A percentile compares a stretch with the other conserved stretches of the same genome.
Conservation (phyloP, 1,140 invertebrate species). For the Hormaphis cornu region DNA sequence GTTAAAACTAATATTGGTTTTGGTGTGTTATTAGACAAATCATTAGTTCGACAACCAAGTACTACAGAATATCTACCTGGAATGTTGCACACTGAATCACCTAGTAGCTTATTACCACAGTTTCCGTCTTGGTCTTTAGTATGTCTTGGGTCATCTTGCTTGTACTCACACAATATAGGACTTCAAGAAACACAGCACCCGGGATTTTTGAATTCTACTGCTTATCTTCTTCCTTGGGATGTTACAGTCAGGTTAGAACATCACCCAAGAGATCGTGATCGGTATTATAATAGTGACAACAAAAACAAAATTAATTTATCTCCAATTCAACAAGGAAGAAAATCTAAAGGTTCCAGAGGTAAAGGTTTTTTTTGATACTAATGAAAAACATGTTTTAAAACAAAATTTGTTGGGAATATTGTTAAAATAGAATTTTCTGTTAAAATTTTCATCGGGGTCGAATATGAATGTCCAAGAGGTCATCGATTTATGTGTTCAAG, state of each 20-base stretch:
- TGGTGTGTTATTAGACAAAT: conserved; percentile 48
- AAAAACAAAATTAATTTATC: conserved; percentile 26
- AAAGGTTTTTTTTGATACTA: too few species aligned
- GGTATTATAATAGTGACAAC: conserved; percentile 33
- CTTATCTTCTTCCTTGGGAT: conserved; percentile 92
- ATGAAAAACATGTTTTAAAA: not conserved
- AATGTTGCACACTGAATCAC: conserved; percentile 75
- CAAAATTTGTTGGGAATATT: not conserved
- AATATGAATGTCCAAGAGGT: conserved; percentile 92
- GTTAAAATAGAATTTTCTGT: conserved; percentile 57
- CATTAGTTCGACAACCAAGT: conserved; percentile 60
- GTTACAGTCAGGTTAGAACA: conserved; percentile 55
- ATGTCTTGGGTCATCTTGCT: conserved; percentile 77
- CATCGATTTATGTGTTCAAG: conserved; percentile 90
- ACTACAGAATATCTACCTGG: conserved; percentile 83
- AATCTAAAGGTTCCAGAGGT: conserved; percentile 29
- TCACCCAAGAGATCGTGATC: conserved; percentile 34
- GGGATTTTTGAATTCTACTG: conserved; percentile 78
- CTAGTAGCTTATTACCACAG: conserved; percentile 66
- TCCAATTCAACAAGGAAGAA: conserved; percentile 14
- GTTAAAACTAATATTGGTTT: too few species aligned
- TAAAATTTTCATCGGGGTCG: conserved; percentile 91
- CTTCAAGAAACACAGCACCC: conserved; percentile 62
- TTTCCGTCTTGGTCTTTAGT: conserved; percentile 90
- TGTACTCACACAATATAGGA: conserved; percentile 85